Percentiles rank a stretch among this genome's conserved stretches.
phyloP scores from a whole-genome alignment of 2,888 invertebrate species.

The Drosophila tanythrix region DNA sequence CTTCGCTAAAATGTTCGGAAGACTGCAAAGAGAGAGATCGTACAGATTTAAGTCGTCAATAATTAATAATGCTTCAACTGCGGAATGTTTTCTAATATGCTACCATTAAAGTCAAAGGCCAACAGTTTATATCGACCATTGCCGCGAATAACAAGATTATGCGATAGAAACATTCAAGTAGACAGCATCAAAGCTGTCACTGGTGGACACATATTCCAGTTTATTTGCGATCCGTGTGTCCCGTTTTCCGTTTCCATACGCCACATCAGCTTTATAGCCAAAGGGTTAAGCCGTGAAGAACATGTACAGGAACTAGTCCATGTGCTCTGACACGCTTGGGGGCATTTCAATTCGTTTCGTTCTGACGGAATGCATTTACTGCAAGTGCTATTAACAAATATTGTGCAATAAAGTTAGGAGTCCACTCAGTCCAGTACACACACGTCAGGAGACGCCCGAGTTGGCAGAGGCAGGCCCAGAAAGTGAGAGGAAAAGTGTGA shows the following conservation, averaged over 20 bases:
- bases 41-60: not conserved
- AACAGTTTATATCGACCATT: not conserved
- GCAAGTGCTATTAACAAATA: constrained; percentile 70
- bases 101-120: not conserved
- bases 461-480: not conserved
- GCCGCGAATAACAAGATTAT: not conserved
- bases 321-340: constrained; percentile 2
- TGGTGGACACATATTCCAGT: not conserved
- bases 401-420: constrained; percentile 47
- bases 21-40: constrained; percentile 5
- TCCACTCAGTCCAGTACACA: constrained; percentile 3
- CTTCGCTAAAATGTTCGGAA: constrained; percentile 3
- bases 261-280: constrained; percentile 2
- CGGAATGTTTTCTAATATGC: not conserved
- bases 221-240: not conserved
- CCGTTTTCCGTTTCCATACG: not conserved
- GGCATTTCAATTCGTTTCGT: not conserved
- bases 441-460: not conserved
- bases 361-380: constrained; percentile 53
- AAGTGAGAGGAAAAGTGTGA: constrained; percentile 1
- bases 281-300: not conserved
- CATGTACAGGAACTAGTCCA: not conserved
- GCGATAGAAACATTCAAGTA: not conserved
- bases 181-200: not conserved
- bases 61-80: not conserved